Evolutionary conservation across 2,888 invertebrate genomes (phyloP), one percentile per base, ranked within the genome.

Genomic region (Exocentrus adspersus): DNA sequence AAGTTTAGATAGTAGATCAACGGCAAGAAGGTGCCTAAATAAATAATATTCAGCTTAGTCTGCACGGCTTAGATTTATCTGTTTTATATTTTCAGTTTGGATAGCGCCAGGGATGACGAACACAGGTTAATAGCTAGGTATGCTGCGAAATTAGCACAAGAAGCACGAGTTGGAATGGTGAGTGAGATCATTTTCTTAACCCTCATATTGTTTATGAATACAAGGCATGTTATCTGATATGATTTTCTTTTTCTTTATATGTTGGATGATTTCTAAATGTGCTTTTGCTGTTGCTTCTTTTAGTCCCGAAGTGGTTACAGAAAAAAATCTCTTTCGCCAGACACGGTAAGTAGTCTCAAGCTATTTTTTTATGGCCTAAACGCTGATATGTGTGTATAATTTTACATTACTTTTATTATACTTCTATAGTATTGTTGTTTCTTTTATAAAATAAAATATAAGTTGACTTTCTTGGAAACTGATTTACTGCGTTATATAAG

Each of bases 91-190:
- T 75, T 41, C 64, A 83, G 83, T 73, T 77, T 83, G 71, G 83
- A 83, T 64, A 83, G 83, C 69, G 83, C 83, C 2, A 72, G 83
- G 67, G 97, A 97, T 81, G 98, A 98, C 81, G 98, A 98, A 80
- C 98, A 98, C 82, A 88, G 97, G 65, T 87, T 99, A 67, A 99
- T 99, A 80, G 98, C 98, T 45, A 87, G 97, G 77, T 99, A 99
- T 84, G 97, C 98, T 1, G 97, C 97, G 6, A 87, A 97, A 73
- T 85, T 99, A 63, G 97, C 98, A 7, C 97, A 97, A 76, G 95
- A 97, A 82, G 92, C 91, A 71, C 88, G 93, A 77, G 91, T 93
- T 52, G 82, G 82, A 72, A 88, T 89, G 88, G 88, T 78, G 69
- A 68, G 88, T 78, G 69, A 68, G 69, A 37, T n/a, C 12, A n/a